Base-by-base conservation (phyloP, 2,113 vertebrate species). In the Pyrgilauda ruficollis region DNA sequence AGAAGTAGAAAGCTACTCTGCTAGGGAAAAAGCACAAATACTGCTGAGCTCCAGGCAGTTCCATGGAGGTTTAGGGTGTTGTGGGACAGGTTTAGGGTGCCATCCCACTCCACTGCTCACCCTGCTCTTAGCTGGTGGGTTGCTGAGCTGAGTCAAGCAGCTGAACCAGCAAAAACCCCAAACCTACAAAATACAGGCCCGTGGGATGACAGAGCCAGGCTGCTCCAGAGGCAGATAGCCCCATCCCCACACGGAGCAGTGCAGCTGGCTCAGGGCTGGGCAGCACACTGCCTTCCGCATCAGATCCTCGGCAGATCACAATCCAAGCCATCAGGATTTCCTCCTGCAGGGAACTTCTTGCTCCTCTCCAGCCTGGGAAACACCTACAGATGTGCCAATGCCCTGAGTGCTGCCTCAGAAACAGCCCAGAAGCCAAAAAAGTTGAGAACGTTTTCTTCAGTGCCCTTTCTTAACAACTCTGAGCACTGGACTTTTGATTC, bases 191-290 rank as follows among this genome's bases (percentile, higher is more conserved):
- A 33, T 1, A 2, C 21, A 73, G 9, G 26, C 56, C 6, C 0
- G 0, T 10, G 52, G 1, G 24, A n/a, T 37, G 50, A 4, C 0
- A 6, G 56, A 56, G 55, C 17, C 3, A 1, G 39, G 76, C 37
- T 83, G 84, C 62, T 47, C 30, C 3, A 5, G 47, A 11, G 82
- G 56, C 33, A 77, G 26, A 33, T 0, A 41, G 10, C 41, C 50
- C 41, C 0, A 0, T 14, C 18, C 31, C 28, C 0, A 0, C 5
- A 0, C 0, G 0, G 44, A 53, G 26, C 24, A 0, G 15, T 2
- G 31, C 64, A 18, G 55, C 69, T 31, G 82, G 35, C 19, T 62
- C 11, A 0, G 24, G 31, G 61, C 55, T 67, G 39, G 19, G 43
- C 33, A 50, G 37, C 64, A 10, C 1, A 2, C 35, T 72, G 62